Evolutionary conservation across 2,113 vertebrate genomes (phyloP).

Genomic region (Cnemophilus loriae): DNA sequence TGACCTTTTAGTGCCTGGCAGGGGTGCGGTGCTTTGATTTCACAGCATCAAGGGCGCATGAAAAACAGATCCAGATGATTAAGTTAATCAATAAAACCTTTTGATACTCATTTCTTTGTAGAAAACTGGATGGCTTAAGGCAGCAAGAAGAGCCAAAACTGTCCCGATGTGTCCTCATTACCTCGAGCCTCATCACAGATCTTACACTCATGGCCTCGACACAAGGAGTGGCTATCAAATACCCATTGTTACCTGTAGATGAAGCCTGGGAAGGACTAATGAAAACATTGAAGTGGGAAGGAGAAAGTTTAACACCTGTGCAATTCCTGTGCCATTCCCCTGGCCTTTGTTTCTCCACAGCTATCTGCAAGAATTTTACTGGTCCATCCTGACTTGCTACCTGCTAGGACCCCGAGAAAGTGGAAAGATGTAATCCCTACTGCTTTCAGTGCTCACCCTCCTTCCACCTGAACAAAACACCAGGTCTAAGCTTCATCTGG

Average conservation of each 20-base stretch:
- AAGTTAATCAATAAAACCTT: neutral
- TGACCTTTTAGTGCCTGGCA: neutral
- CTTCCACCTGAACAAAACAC: neutral
- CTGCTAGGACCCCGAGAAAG: neutral
- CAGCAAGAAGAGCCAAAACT: neutral
- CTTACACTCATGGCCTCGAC: neutral
- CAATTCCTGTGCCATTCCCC: neutral
- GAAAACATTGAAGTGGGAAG: neutral
- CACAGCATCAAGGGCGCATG: neutral
- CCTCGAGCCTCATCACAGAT: neutral
- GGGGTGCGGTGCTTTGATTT: neutral
- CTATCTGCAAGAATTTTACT: neutral
- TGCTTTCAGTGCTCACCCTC: neutral
- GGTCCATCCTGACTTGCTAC: neutral
- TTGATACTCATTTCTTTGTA: neutral
- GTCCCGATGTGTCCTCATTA: neutral
- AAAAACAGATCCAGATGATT: neutral
- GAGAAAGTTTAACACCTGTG: neutral
- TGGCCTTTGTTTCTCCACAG: neutral
- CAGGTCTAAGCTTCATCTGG: neutral
- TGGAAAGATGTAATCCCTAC: neutral
- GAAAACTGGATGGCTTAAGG: neutral
- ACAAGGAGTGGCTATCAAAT: neutral
- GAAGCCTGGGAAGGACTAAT: neutral
- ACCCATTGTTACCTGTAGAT: neutral